phyloP scores from a whole-genome alignment of 2,888 invertebrate species.

The Nomada fabriciana region DNA sequence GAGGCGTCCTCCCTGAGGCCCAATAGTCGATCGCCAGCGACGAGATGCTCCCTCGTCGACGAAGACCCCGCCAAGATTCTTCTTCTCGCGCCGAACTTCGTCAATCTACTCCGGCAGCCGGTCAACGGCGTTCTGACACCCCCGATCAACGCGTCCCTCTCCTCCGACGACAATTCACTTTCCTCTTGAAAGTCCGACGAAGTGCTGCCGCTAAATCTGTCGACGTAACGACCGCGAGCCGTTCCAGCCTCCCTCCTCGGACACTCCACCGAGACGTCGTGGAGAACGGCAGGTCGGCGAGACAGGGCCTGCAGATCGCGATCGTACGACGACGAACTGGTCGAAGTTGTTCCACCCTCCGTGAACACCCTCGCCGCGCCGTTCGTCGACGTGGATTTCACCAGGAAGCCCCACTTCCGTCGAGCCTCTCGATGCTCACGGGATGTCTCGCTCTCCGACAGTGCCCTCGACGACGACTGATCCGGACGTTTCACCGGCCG shows the following conservation, averaged over 20 bases:
- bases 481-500: slow-evolving; percentile 4
- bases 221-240: slow-evolving; percentile 14
- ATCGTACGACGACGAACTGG: slow-evolving; percentile 73
- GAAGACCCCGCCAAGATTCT: slow-evolving; percentile 63
- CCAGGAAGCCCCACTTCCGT: slow-evolving; percentile 49
- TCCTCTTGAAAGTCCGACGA: slow-evolving; percentile 79
- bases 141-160: slow-evolving; percentile 77
- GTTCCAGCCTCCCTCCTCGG: slow-evolving; percentile 43
- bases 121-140: slow-evolving; percentile 70
- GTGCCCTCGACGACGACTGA: slow-evolving; percentile 22
- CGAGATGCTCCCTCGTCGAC: slow-evolving; percentile 63
- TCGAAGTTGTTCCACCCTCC: slow-evolving; percentile 68
- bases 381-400: slow-evolving; percentile 62
- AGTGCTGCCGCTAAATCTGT: slow-evolving; percentile 68
- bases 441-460: slow-evolving; percentile 10
- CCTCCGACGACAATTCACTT: slow-evolving; percentile 77
- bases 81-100: slow-evolving; percentile 72
- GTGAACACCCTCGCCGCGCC: slow-evolving; percentile 54
- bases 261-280: slow-evolving; percentile 22
- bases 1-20: slow-evolving; percentile 36
- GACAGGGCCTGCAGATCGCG: slow-evolving; percentile 54
- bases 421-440: slow-evolving; percentile 1
- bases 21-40: slow-evolving; percentile 50
- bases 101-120: slow-evolving; percentile 71
- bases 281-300: slow-evolving; percentile 8